phyloP scores from a whole-genome alignment of 2,113 vertebrate genomes.

The Probosciger aterrimus region DNA sequence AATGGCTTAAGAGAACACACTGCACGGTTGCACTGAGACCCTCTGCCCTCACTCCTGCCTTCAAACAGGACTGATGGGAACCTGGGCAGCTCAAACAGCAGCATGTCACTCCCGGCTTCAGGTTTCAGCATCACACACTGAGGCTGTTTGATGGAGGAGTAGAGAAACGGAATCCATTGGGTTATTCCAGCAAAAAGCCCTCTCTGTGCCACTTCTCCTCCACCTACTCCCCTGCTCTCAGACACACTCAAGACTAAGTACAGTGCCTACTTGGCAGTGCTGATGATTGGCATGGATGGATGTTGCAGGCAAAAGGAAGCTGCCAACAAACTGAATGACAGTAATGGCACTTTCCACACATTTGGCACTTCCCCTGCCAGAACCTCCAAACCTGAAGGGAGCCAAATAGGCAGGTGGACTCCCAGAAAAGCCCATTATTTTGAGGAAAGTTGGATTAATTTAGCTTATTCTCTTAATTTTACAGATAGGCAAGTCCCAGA shows the following conservation, averaged over 20 bases:
- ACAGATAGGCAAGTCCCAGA: not conserved
- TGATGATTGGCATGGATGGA: accelerated
- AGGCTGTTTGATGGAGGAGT: not conserved
- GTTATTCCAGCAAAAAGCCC: not conserved
- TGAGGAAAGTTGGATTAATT: not conserved
- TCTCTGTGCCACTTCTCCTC: not conserved
- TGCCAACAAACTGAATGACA: not conserved
- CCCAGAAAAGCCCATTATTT: not conserved
- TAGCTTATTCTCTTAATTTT: not conserved
- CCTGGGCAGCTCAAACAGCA: not conserved
- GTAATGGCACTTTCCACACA: not conserved
- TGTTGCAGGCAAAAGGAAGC: not conserved
- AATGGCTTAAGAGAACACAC: not conserved
- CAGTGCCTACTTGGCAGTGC: not conserved
- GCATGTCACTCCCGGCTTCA: not conserved
- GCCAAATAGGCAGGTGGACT: not conserved
- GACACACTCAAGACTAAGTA: not conserved
- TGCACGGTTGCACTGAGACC: not conserved
- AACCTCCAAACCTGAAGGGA: not conserved
- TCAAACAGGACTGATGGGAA: not conserved
- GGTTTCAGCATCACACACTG: not conserved
- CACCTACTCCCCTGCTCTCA: not conserved
- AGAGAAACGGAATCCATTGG: not conserved
- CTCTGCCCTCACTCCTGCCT: not conserved
- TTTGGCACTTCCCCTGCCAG: not conserved